These are phyloP conservation scores for Pachypsylla venusta DNA, from an alignment of 1,140 invertebrate species.

Conservation along the genomic window DNA sequence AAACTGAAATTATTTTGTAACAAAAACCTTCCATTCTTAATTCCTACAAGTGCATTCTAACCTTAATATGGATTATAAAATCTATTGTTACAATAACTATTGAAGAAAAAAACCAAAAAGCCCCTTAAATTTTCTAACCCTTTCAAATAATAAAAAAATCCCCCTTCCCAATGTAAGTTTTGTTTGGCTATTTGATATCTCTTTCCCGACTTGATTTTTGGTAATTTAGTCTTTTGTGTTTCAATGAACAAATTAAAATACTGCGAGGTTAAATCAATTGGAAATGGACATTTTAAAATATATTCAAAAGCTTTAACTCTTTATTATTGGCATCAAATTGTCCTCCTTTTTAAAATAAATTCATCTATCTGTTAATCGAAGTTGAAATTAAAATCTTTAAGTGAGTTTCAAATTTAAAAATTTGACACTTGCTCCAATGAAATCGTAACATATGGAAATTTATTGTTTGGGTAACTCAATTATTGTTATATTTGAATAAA, in stretches of 20 bases:
- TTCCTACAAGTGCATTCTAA: conserved; percentile 6
- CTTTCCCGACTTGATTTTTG: conserved; percentile 1
- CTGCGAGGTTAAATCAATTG: conserved; percentile 4
- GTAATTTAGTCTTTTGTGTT: neutral
- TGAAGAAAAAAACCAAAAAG: neutral
- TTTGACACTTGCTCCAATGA: too few relatives aligned
- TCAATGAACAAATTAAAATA: conserved; percentile 1
- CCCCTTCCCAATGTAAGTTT: neutral
- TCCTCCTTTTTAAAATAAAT: neutral
- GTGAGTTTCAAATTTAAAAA: too few relatives aligned
- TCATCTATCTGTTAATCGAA: too few relatives aligned
- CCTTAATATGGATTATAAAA: conserved; percentile 8
- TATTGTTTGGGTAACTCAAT: too few relatives aligned
- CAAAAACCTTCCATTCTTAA: conserved; percentile 6
- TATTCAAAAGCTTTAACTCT: neutral
- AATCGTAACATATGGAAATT: too few relatives aligned
- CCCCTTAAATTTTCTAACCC: neutral
- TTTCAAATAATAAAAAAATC: neutral
- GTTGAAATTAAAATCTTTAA: too few relatives aligned
- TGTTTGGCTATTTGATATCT: conserved; percentile 9
- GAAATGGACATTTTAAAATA: neutral
- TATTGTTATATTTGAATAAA: too few relatives aligned
- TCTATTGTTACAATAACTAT: conserved; percentile 1
- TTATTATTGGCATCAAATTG: neutral
- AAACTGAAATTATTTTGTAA: conserved; percentile 1